A percentile compares a stretch with the other conserved stretches of the same genome.
Conservation (phyloP, 2,888 invertebrate species). For the Agrochola lota region DNA sequence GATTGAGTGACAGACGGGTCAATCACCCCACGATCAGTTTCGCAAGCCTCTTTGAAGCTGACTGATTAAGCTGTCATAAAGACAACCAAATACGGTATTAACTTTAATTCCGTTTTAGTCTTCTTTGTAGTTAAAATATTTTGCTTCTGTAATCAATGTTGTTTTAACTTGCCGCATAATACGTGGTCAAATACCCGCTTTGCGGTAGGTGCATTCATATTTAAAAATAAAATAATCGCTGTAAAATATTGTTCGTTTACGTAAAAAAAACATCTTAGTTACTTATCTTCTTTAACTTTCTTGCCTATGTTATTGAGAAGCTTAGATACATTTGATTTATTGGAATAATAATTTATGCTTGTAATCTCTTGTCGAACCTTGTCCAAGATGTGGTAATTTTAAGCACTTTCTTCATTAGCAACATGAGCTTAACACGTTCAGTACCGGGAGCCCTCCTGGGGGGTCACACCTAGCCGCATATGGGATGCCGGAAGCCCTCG, state of each 20-base stretch:
- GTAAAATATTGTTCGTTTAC: neutral
- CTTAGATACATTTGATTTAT: slow-evolving; percentile 13
- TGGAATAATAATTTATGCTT: neutral
- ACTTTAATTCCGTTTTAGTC: neutral
- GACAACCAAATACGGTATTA: neutral
- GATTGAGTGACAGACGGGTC: slow-evolving; percentile 34
- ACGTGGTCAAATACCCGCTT: neutral
- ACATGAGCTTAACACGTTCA: too few relatives aligned
- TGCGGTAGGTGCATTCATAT: neutral
- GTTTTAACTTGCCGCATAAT: neutral
- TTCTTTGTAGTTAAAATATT: neutral
- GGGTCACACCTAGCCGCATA: too few relatives aligned
- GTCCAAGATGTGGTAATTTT: neutral
- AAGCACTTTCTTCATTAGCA: neutral
- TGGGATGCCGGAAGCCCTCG: too few relatives aligned
- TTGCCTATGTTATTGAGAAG: slow-evolving; percentile 1
- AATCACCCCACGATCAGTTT: slow-evolving; percentile 29
- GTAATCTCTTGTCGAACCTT: slow-evolving; percentile 4
- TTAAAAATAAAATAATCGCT: neutral
- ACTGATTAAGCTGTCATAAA: neutral
- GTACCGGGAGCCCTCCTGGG: too few relatives aligned
- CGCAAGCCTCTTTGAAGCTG: neutral
- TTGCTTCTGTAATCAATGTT: neutral
- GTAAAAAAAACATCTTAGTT: neutral
- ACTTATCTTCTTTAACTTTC: too few relatives aligned